A percentile compares a stretch with the other conserved stretches of the same genome.
Evolutionary conservation across 2,797 vertebrate species (phyloP).

Genomic region (Chaenodraco wilsoni): DNA sequence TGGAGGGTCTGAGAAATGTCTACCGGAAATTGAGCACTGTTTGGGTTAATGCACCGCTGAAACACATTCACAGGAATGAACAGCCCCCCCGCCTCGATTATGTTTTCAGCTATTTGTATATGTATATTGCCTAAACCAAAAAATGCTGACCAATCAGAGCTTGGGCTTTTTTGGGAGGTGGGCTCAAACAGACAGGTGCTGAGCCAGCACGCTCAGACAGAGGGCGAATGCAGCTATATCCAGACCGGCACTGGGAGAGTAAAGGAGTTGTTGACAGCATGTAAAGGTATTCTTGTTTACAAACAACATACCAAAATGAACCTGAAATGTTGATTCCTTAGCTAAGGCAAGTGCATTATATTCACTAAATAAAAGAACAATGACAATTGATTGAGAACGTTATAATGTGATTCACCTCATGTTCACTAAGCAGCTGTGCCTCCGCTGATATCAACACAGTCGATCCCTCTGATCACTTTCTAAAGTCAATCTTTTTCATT

Average conservation of each 20-base stretch:
- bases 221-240: too few species aligned
- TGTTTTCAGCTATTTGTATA: too few species aligned
- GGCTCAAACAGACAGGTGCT: too few species aligned
- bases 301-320: background rate
- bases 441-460: background rate
- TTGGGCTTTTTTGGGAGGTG: too few species aligned
- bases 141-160: too few species aligned
- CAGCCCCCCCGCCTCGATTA: too few species aligned
- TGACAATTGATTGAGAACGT: constrained; percentile 3
- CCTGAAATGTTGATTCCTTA: background rate
- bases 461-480: background rate
- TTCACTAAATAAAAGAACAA: background rate
- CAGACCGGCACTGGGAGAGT: background rate
- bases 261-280: background rate
- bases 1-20: too few species aligned
- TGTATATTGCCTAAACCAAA: too few species aligned
- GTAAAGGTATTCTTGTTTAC: background rate
- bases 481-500: background rate
- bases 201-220: too few species aligned
- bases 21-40: too few species aligned
- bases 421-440: constrained; percentile 6
- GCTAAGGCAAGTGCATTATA: background rate
- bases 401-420: background rate
- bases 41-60: too few species aligned
- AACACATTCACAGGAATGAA: too few species aligned